phyloP scores from a whole-genome alignment of 2,113 vertebrate species.

The Oryzias javanicus region DNA sequence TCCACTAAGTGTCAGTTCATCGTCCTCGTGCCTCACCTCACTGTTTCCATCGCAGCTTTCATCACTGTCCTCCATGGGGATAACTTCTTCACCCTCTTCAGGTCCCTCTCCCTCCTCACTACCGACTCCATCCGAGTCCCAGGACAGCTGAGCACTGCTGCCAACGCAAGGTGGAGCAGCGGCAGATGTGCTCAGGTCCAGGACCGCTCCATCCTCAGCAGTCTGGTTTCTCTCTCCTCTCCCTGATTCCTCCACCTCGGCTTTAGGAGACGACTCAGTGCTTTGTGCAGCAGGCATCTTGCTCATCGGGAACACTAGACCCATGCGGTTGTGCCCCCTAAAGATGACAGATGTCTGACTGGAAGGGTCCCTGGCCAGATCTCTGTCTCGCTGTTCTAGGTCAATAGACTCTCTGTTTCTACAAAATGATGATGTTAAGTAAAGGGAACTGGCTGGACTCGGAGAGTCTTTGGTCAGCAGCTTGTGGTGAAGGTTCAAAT shows the following conservation, averaged over 20 bases:
- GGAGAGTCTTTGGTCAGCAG: slow-evolving; percentile 88
- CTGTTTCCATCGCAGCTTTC: slow-evolving; percentile 84
- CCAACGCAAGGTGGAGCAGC: slow-evolving; percentile 62
- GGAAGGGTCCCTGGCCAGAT: slow-evolving; percentile 73
- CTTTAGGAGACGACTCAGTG: slow-evolving; percentile 57
- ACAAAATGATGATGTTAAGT: slow-evolving; percentile 78
- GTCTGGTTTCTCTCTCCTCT: slow-evolving; percentile 6
- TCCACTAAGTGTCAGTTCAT: slow-evolving; percentile 69
- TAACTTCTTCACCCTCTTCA: slow-evolving; percentile 62
- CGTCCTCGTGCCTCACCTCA: slow-evolving; percentile 56
- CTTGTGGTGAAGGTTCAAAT: slow-evolving; percentile 93
- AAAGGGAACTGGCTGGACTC: slow-evolving; percentile 72
- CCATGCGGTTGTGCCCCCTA: slow-evolving; percentile 85
- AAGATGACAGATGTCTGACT: slow-evolving; percentile 90
- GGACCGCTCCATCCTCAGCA: slow-evolving; percentile 80
- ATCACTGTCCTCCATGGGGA: slow-evolving; percentile 82
- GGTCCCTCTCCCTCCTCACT: slow-evolving; percentile 85
- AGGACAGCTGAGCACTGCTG: slow-evolving; percentile 83
- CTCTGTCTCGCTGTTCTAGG: slow-evolving; percentile 73
- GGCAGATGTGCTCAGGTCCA: slow-evolving; percentile 92
- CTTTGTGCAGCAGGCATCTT: slow-evolving; percentile 75
- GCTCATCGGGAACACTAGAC: slow-evolving; percentile 87
- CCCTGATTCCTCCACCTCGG: slow-evolving; percentile 48
- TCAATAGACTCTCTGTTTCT: slow-evolving; percentile 75
- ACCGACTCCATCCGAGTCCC: slow-evolving; percentile 87